Evolutionary conservation across 37 sponge, comb jelly and placozoan genomes (phyloP).

Genomic region (Haliclona indistincta): DNA sequence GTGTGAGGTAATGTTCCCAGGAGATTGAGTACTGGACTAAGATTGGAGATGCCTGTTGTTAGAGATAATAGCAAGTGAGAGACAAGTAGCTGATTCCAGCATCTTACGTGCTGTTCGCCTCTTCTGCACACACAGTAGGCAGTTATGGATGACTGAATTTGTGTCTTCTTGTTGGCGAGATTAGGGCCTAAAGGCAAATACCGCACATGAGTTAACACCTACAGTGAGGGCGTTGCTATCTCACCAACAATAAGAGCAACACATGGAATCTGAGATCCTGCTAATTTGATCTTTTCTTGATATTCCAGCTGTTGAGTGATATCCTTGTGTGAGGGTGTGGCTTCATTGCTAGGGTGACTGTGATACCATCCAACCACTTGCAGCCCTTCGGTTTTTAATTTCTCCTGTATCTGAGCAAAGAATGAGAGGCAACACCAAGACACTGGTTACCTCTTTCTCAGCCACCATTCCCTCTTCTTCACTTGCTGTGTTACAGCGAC

Average conservation of each 20-base stretch:
- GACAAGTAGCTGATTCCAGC: no score
- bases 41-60: conserved; percentile 47
- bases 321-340: conserved; percentile 82
- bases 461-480: not conserved
- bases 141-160: conserved; percentile 1
- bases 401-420: conserved; percentile 39
- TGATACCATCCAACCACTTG: conserved; percentile 91
- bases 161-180: not conserved
- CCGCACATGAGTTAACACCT: no score
- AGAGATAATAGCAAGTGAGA: not conserved
- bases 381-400: conserved; percentile 46
- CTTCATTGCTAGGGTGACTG: conserved; percentile 80
- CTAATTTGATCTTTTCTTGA: conserved; percentile 55
- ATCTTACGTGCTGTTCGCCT: not conserved
- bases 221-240: not conserved
- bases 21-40: conserved; percentile 22
- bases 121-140: not conserved
- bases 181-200: not conserved
- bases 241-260: conserved; percentile 77
- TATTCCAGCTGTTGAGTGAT: conserved; percentile 72
- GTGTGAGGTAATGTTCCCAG: conserved; percentile 69
- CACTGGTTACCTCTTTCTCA: conserved; percentile 2
- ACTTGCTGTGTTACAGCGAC: conserved; percentile 33
- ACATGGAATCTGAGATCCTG: conserved; percentile 67
- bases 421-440: not conserved